These are phyloP conservation scores for Neuroterus valhalla DNA, from an alignment of 1,140 invertebrate species.

Conservation along the genomic window DNA sequence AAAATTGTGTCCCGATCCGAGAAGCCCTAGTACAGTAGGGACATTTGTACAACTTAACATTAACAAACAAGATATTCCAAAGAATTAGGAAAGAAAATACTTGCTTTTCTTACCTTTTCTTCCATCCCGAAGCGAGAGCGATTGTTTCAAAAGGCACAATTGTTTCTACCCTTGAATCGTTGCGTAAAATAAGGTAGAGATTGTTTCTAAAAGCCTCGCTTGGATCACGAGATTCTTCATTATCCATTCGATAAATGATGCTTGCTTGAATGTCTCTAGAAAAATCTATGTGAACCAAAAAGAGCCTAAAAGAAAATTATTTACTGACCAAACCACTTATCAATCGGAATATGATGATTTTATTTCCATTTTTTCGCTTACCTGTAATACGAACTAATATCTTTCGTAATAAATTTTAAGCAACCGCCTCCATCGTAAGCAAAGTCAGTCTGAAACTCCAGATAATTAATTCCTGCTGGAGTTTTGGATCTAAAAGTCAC, in stretches of 20 bases:
- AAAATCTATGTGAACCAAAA: constrained; percentile 62
- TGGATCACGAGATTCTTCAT: constrained; percentile 13
- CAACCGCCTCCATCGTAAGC: constrained; percentile 70
- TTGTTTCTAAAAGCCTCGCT: constrained; percentile 13
- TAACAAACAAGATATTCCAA: too few relatives aligned
- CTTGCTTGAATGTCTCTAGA: constrained; percentile 59
- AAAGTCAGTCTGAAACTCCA: constrained; percentile 59
- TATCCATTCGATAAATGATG: constrained; percentile 54
- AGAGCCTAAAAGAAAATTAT: constrained; percentile 60
- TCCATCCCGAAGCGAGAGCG: constrained; percentile 59
- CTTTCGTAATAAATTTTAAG: constrained; percentile 63
- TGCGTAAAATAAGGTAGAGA: constrained; percentile 63
- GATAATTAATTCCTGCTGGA: constrained; percentile 52
- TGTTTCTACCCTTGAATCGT: constrained; percentile 50
- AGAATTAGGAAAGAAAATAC: too few relatives aligned
- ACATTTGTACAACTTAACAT: too few relatives aligned
- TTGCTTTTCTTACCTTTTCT: constrained; percentile 57
- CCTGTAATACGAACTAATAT: constrained; percentile 63
- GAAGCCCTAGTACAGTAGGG: too few relatives aligned
- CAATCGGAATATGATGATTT: constrained; percentile 18
- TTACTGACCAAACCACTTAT: constrained; percentile 17
- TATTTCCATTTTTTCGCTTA: constrained; percentile 39
- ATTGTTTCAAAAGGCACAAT: constrained; percentile 51
- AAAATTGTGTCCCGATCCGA: too few relatives aligned
- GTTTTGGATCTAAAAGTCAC: constrained; percentile 59